Evolutionary conservation across 2,797 vertebrate species (phyloP).

Genomic region (Phoeniculus purpureus): DNA sequence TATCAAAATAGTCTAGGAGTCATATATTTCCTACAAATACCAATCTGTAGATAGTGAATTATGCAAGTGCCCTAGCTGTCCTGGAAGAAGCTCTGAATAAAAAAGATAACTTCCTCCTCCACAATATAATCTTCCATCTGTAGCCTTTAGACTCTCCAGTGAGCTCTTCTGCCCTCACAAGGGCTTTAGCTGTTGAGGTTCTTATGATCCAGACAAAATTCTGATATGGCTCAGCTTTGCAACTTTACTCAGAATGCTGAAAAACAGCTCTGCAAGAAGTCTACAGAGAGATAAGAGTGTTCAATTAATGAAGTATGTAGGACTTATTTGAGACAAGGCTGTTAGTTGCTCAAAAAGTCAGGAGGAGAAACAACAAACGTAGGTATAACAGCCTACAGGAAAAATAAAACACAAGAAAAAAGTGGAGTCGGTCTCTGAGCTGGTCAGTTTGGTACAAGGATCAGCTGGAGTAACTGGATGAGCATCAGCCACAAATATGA

Average conservation of each 20-base stretch:
- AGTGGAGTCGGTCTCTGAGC: rapidly evolving
- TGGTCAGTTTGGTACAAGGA: neutral
- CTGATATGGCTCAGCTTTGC: neutral
- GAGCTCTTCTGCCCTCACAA: neutral
- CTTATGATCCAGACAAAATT: neutral
- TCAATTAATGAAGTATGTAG: neutral
- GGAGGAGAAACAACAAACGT: neutral
- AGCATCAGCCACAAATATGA: neutral
- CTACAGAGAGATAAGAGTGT: neutral
- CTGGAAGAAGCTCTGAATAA: neutral
- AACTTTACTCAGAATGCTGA: neutral
- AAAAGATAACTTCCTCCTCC: neutral
- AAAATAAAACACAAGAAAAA: neutral
- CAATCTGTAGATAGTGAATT: neutral
- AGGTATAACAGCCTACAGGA: neutral
- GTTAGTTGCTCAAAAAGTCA: neutral
- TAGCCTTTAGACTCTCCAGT: neutral
- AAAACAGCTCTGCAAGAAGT: neutral
- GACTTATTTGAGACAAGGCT: neutral
- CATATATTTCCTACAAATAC: neutral
- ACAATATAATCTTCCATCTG: neutral
- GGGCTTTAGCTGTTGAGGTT: neutral
- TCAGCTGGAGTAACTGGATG: neutral
- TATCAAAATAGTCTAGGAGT: neutral
- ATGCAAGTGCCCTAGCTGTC: neutral